Conservation (phyloP, 2,113 vertebrate genomes). For the Hemiscyllium ocellatum region DNA sequence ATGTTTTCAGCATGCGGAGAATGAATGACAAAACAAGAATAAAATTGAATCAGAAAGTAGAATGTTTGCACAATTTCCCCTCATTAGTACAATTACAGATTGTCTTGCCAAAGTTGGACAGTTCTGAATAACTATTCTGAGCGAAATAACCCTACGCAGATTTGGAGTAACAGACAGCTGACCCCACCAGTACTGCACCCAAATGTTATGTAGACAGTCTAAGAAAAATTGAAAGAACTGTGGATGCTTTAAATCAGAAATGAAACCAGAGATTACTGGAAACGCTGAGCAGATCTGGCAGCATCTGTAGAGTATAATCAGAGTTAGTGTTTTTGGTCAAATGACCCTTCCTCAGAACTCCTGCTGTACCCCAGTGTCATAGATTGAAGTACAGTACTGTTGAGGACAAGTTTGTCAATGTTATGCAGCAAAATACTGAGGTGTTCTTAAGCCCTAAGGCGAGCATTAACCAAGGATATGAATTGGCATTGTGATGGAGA, state of each 20-base stretch:
- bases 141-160: background rate
- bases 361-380: no score
- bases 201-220: background rate
- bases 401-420: background rate
- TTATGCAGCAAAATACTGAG: background rate
- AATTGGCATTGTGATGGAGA: background rate
- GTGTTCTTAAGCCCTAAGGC: background rate
- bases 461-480: background rate
- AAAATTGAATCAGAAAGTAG: background rate
- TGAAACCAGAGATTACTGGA: no score
- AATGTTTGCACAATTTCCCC: background rate
- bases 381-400: background rate
- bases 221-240: no score
- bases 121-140: background rate
- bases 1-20: background rate
- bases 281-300: no score
- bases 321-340: no score
- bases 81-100: background rate
- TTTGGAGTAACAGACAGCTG: no score
- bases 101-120: background rate
- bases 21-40: no score
- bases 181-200: background rate
- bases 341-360: no score
- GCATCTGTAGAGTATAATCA: no score
- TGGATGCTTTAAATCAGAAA: no score